These are phyloP conservation scores for Epirrhoe tristata DNA, from an alignment of 2,888 invertebrate genomes.

Conservation along the genomic window DNA sequence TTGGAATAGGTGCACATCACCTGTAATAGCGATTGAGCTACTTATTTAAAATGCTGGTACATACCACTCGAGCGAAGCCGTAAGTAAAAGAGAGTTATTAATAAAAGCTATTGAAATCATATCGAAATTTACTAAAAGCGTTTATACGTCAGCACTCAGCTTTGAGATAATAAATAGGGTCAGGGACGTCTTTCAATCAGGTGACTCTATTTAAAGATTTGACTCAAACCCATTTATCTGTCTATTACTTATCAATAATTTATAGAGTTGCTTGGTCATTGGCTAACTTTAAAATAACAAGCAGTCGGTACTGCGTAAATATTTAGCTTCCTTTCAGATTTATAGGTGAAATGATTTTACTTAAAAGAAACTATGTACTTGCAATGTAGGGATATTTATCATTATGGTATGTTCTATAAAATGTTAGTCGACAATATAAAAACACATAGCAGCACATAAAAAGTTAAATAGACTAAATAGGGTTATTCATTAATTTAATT, in stretches of 20 bases:
- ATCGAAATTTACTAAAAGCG: not conserved
- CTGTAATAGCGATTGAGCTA: not conserved
- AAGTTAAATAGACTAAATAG: too few species aligned
- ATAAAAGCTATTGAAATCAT: not conserved
- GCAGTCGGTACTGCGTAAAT: not conserved
- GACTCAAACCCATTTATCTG: not conserved
- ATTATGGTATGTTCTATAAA: too few species aligned
- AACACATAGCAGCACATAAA: too few species aligned
- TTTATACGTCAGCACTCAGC: constrained; percentile 11
- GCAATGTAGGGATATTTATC: too few species aligned
- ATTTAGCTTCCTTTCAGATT: not conserved
- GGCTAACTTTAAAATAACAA: not conserved
- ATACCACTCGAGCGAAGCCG: too few species aligned
- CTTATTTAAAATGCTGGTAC: too few species aligned
- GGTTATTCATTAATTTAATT: not conserved
- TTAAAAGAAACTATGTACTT: too few species aligned
- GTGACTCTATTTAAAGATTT: constrained; percentile 5
- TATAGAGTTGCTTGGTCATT: not conserved
- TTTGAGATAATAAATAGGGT: constrained; percentile 17
- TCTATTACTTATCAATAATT: not conserved
- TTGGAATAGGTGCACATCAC: not conserved
- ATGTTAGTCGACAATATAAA: too few species aligned
- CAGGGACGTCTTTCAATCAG: constrained; percentile 11
- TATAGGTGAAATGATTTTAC: too few species aligned
- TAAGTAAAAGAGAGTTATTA: not conserved